A percentile compares a stretch with the other conserved stretches of the same genome.
These are phyloP conservation scores for Cardinalis cardinalis DNA, from an alignment of 2,113 vertebrate genomes.

Conservation along the genomic window DNA sequence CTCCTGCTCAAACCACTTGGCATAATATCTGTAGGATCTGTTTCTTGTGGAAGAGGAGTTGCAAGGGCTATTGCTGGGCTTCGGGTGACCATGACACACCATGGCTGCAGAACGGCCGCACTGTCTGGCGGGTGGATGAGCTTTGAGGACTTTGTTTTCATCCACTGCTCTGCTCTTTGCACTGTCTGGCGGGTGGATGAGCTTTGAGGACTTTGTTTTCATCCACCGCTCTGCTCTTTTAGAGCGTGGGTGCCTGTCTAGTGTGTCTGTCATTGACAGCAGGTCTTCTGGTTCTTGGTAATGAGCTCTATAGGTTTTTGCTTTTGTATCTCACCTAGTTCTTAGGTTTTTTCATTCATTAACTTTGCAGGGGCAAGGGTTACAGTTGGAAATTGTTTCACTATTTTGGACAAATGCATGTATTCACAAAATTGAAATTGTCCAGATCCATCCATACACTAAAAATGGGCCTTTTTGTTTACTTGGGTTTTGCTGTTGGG, in stretches of 20 bases:
- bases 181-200: not conserved
- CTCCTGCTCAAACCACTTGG: not conserved
- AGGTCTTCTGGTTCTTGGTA: not conserved
- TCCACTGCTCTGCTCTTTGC: not conserved
- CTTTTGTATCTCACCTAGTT: not conserved
- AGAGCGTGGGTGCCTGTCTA: not conserved
- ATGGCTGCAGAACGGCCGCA: not conserved
- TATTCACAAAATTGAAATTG: not conserved
- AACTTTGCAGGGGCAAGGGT: not conserved
- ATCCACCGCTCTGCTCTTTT: not conserved
- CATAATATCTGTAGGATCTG: not conserved
- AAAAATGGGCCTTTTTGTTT: not conserved
- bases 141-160: not conserved
- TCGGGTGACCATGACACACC: not conserved
- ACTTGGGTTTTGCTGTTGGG: not conserved
- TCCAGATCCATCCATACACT: not conserved
- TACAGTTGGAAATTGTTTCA: not conserved
- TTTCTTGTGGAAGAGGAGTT: not conserved
- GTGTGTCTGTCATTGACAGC: not conserved
- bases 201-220: not conserved
- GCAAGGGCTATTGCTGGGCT: not conserved
- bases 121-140: not conserved
- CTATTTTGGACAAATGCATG: not conserved
- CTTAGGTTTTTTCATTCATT: not conserved
- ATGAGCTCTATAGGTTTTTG: not conserved